Conservation (phyloP, 2,113 vertebrate species). For the Galemys pyrenaicus region DNA sequence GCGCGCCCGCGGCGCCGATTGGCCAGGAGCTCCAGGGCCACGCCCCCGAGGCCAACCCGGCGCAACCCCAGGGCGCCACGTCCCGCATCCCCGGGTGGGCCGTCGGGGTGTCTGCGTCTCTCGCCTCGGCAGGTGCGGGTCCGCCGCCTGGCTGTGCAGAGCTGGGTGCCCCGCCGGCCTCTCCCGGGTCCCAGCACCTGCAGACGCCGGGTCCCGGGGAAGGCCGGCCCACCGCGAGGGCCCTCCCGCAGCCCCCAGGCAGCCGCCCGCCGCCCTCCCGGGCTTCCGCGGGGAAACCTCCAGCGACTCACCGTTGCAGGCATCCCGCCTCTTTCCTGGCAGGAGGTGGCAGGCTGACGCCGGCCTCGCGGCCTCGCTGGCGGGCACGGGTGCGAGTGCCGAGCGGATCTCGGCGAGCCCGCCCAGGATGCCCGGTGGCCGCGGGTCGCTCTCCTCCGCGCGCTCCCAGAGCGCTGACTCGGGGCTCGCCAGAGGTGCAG, state of each 20-base stretch:
- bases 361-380: background rate
- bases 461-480: background rate
- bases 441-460: background rate
- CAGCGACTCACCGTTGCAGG: background rate
- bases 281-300: background rate
- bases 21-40: background rate
- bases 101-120: background rate
- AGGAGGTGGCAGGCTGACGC: conserved; percentile 18
- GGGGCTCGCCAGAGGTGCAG: background rate
- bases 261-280: background rate
- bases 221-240: no score
- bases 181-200: background rate
- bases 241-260: no score
- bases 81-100: no score
- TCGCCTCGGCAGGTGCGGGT: no score
- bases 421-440: background rate
- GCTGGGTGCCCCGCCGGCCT: background rate
- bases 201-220: no score
- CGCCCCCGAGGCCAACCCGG: background rate
- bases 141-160: no score
- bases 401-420: background rate
- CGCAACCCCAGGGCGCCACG: no score
- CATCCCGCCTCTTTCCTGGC: background rate
- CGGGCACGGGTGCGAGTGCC: background rate
- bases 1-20: background rate